A percentile compares a stretch with the other conserved stretches of the same genome.
phyloP scores from a whole-genome alignment of 2,888 invertebrate genomes.

The Pogonocherus hispidulus region DNA sequence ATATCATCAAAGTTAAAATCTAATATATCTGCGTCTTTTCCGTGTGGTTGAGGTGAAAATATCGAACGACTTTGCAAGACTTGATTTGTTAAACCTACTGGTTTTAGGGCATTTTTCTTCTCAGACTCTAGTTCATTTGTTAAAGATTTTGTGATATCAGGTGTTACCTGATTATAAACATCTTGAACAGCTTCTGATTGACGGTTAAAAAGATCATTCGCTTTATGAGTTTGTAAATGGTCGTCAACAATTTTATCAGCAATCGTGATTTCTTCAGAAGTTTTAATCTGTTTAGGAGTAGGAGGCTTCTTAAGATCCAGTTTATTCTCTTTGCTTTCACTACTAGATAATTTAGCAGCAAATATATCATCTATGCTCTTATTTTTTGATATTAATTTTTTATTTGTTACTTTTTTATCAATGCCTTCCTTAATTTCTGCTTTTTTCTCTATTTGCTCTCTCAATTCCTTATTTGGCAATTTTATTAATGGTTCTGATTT shows the following conservation, averaged over 20 bases:
- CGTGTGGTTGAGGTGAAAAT: constrained; percentile 79
- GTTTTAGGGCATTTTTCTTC: constrained; percentile 52
- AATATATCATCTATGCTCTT: constrained; percentile 58
- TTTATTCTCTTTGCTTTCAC: constrained; percentile 57
- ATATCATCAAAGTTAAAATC: constrained; percentile 75
- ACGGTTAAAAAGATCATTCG: constrained; percentile 49
- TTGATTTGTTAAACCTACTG: constrained; percentile 45
- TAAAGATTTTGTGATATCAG: constrained; percentile 46
- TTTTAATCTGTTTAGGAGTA: constrained; percentile 46
- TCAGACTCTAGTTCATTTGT: constrained; percentile 50
- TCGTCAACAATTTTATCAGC: constrained; percentile 64
- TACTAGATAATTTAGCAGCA: constrained; percentile 50
- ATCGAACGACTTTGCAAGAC: constrained; percentile 74
- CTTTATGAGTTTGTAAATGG: constrained; percentile 55
- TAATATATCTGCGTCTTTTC: constrained; percentile 74
- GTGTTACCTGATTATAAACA: constrained; percentile 36
- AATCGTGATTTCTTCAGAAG: constrained; percentile 55
- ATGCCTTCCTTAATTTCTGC: constrained; percentile 46
- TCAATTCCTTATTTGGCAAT: constrained; percentile 55
- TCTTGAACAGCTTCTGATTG: constrained; percentile 36
- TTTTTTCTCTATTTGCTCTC: constrained; percentile 50
- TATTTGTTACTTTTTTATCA: constrained; percentile 35
- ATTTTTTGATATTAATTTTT: constrained; percentile 46
- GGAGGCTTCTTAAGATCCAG: constrained; percentile 44
- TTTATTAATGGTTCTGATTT: constrained; percentile 48